phyloP scores from a whole-genome alignment of 2,888 invertebrate species.

The Oxystoma pomonae region DNA sequence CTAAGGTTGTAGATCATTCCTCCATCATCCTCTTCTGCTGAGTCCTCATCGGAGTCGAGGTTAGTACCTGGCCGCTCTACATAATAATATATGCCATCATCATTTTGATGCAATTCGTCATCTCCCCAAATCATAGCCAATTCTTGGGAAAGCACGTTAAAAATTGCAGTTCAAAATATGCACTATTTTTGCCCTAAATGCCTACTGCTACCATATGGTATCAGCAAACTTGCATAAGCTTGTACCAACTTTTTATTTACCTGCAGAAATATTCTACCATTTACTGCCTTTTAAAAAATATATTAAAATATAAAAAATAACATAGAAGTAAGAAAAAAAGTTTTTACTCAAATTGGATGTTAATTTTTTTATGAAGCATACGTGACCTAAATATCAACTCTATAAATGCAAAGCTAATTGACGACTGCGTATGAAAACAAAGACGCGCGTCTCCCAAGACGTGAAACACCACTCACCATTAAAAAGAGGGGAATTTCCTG shows the following conservation, averaged over 20 bases:
- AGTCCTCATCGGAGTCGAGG: too few species aligned
- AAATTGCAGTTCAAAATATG: background rate
- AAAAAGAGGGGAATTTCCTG: background rate
- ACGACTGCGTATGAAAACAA: background rate
- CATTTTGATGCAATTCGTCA: too few species aligned
- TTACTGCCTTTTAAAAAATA: background rate
- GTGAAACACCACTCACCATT: background rate
- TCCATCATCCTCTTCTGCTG: slow-evolving; percentile 21
- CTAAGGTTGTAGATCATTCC: slow-evolving; percentile 11
- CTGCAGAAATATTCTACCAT: background rate
- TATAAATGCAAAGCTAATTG: background rate
- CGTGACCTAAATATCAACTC: background rate
- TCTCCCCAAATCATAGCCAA: background rate
- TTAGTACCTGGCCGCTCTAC: slow-evolving; percentile 21
- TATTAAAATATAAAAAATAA: background rate
- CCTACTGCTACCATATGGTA: too few species aligned
- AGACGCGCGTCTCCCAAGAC: background rate
- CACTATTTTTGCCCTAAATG: too few species aligned
- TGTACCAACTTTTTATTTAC: background rate
- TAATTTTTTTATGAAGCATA: too few species aligned
- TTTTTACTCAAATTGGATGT: background rate
- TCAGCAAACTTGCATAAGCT: too few species aligned
- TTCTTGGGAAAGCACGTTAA: background rate
- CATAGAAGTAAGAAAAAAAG: background rate
- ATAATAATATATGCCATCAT: too few species aligned